Evolutionary conservation across 2,888 invertebrate species (phyloP), one percentile per base, ranked within the genome.

Genomic region (Holacanthella duospinosa): DNA sequence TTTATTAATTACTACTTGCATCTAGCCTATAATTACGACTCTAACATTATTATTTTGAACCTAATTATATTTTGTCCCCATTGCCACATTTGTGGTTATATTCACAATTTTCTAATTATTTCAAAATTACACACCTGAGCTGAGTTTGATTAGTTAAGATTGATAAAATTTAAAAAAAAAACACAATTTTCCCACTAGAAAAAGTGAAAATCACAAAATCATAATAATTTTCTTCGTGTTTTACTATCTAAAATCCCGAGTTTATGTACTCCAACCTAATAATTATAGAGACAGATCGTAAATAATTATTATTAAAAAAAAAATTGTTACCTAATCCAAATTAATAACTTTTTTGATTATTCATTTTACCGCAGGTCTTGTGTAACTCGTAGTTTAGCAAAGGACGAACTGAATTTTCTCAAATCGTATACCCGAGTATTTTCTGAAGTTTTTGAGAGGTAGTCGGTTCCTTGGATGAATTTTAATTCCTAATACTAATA

Each of bases 391-490:
- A n/a, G n/a, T n/a, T n/a, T n/a, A n/a, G n/a, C n/a, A n/a, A n/a
- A n/a, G n/a, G n/a, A n/a, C n/a, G n/a, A n/a, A n/a, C n/a, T n/a
- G n/a, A n/a, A n/a, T n/a, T n/a, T n/a, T n/a, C n/a, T n/a, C n/a
- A 6, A 36, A 36, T 36, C 36, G 36, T 36, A 36, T 36, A 36
- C 36, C 36, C 16, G 36, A 36, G 6, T 36, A 36, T 36, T 36
- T 36, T 36, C 16, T 16, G 9, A 36, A n/a, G n/a, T n/a, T n/a
- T 12, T 21, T 26, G 29, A 57, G 57, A 57, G 57, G 57, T 57
- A 57, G 57, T 57, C 57, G 57, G 57, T 57, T 57, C 57, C 57
- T 29, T 36, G n/a, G 6, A 36, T 9, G 36, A 36, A 36, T 36
- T 48, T 9, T 21, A 48, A 48, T 48, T 48, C 4, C 21, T n/a